Evolutionary conservation across 1,140 invertebrate genomes (phyloP).

Genomic region (Acromyrmex charruanus): DNA sequence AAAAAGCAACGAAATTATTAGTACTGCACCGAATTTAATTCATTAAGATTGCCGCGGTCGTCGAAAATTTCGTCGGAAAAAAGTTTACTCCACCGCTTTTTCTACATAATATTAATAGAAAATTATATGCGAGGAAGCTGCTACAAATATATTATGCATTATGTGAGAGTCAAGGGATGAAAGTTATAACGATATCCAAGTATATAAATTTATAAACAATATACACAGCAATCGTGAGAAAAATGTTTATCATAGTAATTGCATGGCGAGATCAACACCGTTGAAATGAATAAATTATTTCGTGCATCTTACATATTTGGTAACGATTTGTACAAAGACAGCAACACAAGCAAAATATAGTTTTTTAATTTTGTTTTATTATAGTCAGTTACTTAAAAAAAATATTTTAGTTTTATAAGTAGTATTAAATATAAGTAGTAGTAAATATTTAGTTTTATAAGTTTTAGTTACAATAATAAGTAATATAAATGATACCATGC

Average conservation of each 20-base stretch:
- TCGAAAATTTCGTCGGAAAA: conserved; percentile 8
- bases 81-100: neutral
- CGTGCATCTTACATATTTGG: neutral
- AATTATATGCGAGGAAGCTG: conserved; percentile 14
- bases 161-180: conserved; percentile 21
- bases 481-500: neutral
- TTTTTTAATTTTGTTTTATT: neutral
- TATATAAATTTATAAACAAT: conserved; percentile 34
- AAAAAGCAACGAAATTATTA: conserved; percentile 8
- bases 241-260: neutral
- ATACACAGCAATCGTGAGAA: neutral
- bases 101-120: conserved; percentile 32
- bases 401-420: neutral
- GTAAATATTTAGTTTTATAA: no score
- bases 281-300: conserved; percentile 13
- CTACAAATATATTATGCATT: conserved; percentile 31
- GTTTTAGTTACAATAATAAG: neutral
- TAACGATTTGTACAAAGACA: neutral
- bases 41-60: neutral
- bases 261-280: neutral
- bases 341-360: neutral
- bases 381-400: neutral
- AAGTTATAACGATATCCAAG: conserved; percentile 22
- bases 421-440: no score
- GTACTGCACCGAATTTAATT: neutral